phyloP scores from a whole-genome alignment of 2,113 vertebrate species.

The Petrocephalus zakoni region DNA sequence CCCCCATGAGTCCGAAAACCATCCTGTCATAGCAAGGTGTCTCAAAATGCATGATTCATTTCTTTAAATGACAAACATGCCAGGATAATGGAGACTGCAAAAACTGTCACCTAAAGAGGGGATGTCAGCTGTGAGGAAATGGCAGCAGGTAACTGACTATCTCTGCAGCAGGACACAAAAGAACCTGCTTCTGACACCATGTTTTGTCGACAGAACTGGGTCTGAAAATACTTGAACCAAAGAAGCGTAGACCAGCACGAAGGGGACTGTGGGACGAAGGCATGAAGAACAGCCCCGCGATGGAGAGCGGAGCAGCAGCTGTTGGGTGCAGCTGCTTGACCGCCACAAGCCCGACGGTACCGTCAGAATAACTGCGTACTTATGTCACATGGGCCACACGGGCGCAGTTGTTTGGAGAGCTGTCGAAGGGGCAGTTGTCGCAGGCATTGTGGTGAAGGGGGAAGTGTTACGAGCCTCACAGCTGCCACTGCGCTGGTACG shows the following conservation, averaged over 20 bases:
- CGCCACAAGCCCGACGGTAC: background rate
- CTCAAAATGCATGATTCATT: background rate
- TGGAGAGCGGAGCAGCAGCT: conserved; percentile 14
- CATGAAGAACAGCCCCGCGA: background rate
- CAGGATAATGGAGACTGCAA: background rate
- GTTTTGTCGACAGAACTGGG: background rate
- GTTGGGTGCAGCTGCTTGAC: background rate
- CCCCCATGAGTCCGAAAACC: background rate
- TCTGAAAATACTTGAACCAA: background rate
- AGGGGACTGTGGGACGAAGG: background rate
- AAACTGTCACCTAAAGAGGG: background rate
- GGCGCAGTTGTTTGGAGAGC: background rate
- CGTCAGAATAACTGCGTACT: background rate
- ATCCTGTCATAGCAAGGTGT: background rate
- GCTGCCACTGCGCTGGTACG: background rate
- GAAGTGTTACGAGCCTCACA: conserved; percentile 16
- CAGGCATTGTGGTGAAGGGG: conserved; percentile 30
- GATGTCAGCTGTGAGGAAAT: background rate
- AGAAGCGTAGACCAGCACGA: background rate
- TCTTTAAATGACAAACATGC: background rate
- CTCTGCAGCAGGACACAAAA: background rate
- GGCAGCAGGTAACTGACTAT: background rate
- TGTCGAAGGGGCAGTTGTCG: conserved; percentile 27
- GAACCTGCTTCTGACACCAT: background rate
- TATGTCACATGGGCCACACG: background rate